Evolutionary conservation across 2,888 invertebrate genomes (phyloP), one percentile per base, ranked within the genome.

Genomic region (Muscina levida): DNA sequence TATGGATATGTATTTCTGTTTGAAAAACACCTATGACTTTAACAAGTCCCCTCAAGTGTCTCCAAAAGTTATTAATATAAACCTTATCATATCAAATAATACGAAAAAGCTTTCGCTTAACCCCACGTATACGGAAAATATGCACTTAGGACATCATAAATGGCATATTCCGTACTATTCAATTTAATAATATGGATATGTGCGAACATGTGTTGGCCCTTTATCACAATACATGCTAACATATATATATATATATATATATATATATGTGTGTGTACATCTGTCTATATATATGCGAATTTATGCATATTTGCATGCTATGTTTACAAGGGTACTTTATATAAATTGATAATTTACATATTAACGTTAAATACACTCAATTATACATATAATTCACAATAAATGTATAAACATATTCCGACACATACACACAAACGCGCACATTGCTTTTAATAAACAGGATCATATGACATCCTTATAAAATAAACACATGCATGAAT

Each of bases 291-390:
- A 48, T 11, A 48, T 1, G 22, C 22, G 13, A 22, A 56, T 19
- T 26, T 13, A 53, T 22, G 13, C 31, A n/a, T 31, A 31, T 15
- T 31, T 31, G 31, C 26, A n/a, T 56, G 31, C 31, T 15, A 31
- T 31, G 31, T 31, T 3, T 31, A 31, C 31, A 31, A 31, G 31
- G 19, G 53, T 53, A 53, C 13, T 53, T 46, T 3, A 48, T 8
- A 22, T 57, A 57, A 57, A 57, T 57, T 57, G 31, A 37, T 37
- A 31, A 31, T 57, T 57, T 57, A 37, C 57, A 57, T 57, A 57
- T 57, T 57, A 37, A 31, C 57, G 37, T 37, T 57, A 57, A 57
- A 57, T 57, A 57, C 37, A 37, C 37, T 57, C 31, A 57, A 57
- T 37, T 57, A 57, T 57, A 37, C 37, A 57, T 4, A 57, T 24